Base-by-base conservation (phyloP, 2,888 invertebrate genomes). In the Temnothorax ravouxi region DNA sequence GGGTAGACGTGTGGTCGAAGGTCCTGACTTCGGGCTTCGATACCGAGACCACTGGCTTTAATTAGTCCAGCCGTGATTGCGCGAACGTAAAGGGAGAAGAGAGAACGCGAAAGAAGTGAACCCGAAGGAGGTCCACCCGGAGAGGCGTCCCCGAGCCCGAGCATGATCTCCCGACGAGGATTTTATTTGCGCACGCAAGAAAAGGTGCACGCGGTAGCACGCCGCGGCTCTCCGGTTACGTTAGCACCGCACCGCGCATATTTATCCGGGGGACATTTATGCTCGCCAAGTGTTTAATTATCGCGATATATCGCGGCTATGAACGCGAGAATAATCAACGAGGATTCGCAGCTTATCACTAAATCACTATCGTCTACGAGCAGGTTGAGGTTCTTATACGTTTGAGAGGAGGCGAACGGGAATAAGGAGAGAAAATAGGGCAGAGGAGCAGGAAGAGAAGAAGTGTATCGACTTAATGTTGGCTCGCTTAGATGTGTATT, bases 1-100 rank as follows among this genome's bases (percentile, higher is more conserved):
- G 67, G 50, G 76, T 80, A 75, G 84, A 86, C 87, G 86, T 89
- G 88, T 89, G 88, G 89, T 84, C 77, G 85, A 84, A 59, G 84
- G 71, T 84, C 87, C 44, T 38, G 66, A 41, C 69, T 74, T 74
- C 82, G 67, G 38, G 72, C n/a, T 50, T 38, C 85, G 67, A n/a
- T 84, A 61, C 61, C 79, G 80, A 75, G 88, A 79, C 84, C 71
- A 77, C 82, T 86, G 61, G 64, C 74, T 88, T 88, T 88, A 88
- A 88, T 88, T 88, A 87, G 87, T 85, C 50, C 81, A n/a, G 81
- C 69, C 80, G 83, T 84, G 71, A 80, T 75, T 79, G 74, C 74
- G 75, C 62, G 64, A 56, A 83, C 67, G 83, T 86, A 81, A 54
- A 86, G 74, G 75, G 71, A 84, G 80, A 44, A 76, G 61, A 84